Conservation (phyloP, 1,140 invertebrate genomes). For the Drosophila suzukii region DNA sequence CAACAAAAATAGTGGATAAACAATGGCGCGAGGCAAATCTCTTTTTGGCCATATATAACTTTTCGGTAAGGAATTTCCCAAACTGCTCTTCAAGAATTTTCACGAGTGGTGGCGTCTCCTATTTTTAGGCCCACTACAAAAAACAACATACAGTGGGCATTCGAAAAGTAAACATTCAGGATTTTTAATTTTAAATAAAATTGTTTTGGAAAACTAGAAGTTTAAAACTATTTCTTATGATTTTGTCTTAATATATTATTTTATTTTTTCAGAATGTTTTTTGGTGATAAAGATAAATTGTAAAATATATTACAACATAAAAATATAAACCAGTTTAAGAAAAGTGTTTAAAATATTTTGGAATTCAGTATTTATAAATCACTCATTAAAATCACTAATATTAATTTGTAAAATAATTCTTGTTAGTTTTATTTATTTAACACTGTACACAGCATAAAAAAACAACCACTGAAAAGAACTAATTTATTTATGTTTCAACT, state of each 20-base stretch:
- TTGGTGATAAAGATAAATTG: too few species aligned
- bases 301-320: too few species aligned
- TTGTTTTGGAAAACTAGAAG: background rate
- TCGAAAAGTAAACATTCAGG: background rate
- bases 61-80: constrained; percentile 41
- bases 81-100: constrained; percentile 43
- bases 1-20: constrained; percentile 32
- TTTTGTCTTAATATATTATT: too few species aligned
- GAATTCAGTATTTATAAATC: too few species aligned
- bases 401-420: background rate
- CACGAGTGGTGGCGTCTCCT: constrained; percentile 46
- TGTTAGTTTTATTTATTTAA: background rate
- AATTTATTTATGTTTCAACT: constrained; percentile 63
- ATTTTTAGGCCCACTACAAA: constrained; percentile 51
- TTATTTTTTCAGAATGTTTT: too few species aligned
- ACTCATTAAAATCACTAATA: too few species aligned
- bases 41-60: constrained; percentile 39
- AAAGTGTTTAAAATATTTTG: too few species aligned
- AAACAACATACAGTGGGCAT: background rate
- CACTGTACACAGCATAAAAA: background rate
- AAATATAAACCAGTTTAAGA: too few species aligned
- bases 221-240: too few species aligned
- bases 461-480: constrained; percentile 11
- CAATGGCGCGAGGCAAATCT: constrained; percentile 35
- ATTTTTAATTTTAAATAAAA: background rate